Evolutionary conservation across 2,797 vertebrate species (phyloP).

Genomic region (Hydrolagus colliei): DNA sequence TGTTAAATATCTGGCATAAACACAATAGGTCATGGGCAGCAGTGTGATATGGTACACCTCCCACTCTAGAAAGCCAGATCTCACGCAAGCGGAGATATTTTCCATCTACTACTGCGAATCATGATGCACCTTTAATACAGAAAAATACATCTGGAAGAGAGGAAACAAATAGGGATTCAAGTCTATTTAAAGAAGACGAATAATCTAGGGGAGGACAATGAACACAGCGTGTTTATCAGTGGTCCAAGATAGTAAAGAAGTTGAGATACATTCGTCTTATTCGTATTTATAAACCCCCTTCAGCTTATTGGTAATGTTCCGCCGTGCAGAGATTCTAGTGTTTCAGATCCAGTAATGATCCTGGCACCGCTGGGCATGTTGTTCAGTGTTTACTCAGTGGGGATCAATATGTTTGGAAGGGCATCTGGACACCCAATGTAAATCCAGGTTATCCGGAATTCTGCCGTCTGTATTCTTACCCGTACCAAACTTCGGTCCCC

Average conservation of each 20-base stretch:
- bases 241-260: neutral
- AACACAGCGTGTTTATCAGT: neutral
- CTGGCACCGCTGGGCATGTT: neutral
- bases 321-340: neutral
- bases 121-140: neutral
- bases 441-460: too few species aligned
- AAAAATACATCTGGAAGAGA: neutral
- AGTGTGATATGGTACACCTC: constrained; percentile 1
- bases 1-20: neutral
- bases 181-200: neutral
- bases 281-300: neutral
- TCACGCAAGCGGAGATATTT: neutral
- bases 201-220: neutral
- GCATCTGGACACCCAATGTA: too few species aligned
- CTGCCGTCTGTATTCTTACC: too few species aligned
- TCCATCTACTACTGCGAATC: neutral
- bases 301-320: neutral
- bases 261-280: neutral
- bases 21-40: constrained; percentile 4
- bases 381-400: too few species aligned
- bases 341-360: neutral
- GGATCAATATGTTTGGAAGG: too few species aligned
- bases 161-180: neutral
- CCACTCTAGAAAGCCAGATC: neutral
- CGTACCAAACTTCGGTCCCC: too few species aligned